Evolutionary conservation across 2,113 vertebrate genomes (phyloP).

Genomic region (Chloropsis cyanopogon): DNA sequence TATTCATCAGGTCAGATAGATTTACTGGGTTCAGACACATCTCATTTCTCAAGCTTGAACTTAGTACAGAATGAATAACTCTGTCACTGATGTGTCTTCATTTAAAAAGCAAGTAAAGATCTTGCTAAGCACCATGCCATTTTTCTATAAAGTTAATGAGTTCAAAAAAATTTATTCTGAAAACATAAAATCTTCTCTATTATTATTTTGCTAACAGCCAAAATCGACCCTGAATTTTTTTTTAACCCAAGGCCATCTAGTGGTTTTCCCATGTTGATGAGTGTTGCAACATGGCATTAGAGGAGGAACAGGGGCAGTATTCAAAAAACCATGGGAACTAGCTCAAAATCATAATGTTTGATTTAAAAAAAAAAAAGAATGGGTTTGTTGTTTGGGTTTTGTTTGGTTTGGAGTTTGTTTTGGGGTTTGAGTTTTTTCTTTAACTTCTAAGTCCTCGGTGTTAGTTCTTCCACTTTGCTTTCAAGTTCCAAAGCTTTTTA

Average conservation of each 20-base stretch:
- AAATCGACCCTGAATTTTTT: neutral
- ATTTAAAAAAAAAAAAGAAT: neutral
- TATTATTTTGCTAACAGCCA: neutral
- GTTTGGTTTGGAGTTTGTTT: neutral
- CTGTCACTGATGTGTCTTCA: neutral
- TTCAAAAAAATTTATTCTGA: neutral
- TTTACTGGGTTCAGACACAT: neutral
- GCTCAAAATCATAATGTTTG: neutral
- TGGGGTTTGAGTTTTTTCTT: neutral
- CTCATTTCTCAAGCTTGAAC: neutral
- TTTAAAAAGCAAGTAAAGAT: neutral
- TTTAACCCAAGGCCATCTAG: conserved; percentile 75
- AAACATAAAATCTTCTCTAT: neutral
- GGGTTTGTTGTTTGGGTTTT: neutral
- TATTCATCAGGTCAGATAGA: neutral
- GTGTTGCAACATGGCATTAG: neutral
- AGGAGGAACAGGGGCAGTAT: neutral
- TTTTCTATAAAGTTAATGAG: neutral
- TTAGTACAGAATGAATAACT: neutral
- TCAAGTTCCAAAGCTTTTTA: neutral
- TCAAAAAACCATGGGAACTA: neutral
- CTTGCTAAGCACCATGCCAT: neutral
- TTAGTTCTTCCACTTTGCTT: neutral
- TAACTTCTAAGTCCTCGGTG: neutral
- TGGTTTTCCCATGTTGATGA: neutral